These are phyloP conservation scores for Lycodopsis pacificus DNA, from an alignment of 2,797 vertebrate genomes.

Conservation along the genomic window DNA sequence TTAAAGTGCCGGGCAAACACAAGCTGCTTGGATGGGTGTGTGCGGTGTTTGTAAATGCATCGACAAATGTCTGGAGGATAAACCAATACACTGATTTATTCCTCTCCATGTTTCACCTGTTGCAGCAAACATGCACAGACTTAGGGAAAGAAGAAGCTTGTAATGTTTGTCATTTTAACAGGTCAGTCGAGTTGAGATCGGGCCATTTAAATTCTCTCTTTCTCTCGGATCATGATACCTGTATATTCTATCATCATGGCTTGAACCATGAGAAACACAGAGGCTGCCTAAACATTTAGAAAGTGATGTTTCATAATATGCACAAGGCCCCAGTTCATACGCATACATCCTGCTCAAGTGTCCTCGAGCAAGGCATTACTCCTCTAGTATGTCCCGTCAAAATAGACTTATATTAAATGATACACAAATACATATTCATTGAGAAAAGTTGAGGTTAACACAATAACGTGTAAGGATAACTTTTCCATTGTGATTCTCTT, in stretches of 20 bases:
- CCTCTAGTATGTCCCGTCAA: too few relatives aligned
- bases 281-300: not conserved
- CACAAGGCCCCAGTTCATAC: not conserved
- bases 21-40: not conserved
- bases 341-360: not conserved
- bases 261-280: not conserved
- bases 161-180: not conserved
- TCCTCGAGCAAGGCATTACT: too few relatives aligned
- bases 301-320: not conserved
- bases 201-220: not conserved
- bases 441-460: too few relatives aligned
- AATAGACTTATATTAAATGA: too few relatives aligned
- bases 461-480: too few relatives aligned
- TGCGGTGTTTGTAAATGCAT: slow-evolving; percentile 1
- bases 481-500: too few relatives aligned
- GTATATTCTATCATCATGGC: not conserved
- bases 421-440: too few relatives aligned
- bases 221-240: not conserved
- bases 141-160: not conserved
- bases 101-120: not conserved
- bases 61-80: not conserved
- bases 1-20: not conserved
- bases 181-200: not conserved
- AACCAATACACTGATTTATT: not conserved
- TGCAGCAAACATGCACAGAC: not conserved